Evolutionary conservation across 2,113 vertebrate species (phyloP).

Genomic region (Echinops telfairi): DNA sequence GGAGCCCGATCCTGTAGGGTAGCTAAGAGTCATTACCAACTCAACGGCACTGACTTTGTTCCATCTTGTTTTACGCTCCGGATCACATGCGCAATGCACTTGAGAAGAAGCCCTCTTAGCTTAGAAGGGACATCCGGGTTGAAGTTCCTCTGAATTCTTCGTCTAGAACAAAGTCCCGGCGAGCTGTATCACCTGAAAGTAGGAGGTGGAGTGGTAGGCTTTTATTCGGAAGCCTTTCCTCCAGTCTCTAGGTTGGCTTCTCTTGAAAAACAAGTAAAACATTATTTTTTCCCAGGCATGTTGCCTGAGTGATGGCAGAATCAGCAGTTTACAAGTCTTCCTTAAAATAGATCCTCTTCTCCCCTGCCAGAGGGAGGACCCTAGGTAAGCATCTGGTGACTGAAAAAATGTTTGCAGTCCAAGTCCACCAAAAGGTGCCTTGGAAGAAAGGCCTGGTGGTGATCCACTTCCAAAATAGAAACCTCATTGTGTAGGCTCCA

Average conservation of each 20-base stretch:
- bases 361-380: neutral
- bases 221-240: slow-evolving; percentile 8
- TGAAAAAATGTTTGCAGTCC: neutral
- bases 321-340: neutral
- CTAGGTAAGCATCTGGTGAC: neutral
- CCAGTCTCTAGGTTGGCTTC: neutral
- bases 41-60: too few species aligned
- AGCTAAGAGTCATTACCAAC: too few species aligned
- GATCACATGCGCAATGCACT: too few species aligned
- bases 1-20: too few species aligned
- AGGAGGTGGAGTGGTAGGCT: neutral
- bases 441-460: neutral
- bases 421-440: neutral
- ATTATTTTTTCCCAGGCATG: neutral
- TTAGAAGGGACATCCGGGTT: too few species aligned
- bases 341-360: slow-evolving; percentile 3
- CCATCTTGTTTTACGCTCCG: too few species aligned
- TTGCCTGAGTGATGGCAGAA: neutral
- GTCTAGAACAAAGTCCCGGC: neutral
- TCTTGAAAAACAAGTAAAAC: neutral
- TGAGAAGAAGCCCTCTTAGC: too few species aligned
- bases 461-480: neutral
- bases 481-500: neutral
- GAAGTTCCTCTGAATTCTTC: too few species aligned
- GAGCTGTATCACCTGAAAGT: neutral